phyloP scores from a whole-genome alignment of 1,140 invertebrate genomes.

The Hypsibius dujardini region DNA sequence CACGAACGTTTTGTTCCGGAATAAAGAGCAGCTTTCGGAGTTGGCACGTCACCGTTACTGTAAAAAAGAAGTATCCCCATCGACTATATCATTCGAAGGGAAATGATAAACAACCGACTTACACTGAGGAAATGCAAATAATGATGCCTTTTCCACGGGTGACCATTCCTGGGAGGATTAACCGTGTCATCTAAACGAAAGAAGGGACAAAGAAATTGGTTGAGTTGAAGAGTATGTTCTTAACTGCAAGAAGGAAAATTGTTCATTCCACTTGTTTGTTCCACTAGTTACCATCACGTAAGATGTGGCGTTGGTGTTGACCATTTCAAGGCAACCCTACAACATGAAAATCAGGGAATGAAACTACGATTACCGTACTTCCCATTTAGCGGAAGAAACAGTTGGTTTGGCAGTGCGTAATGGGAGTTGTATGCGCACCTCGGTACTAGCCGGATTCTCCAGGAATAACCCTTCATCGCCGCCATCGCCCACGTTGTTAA shows the following conservation, averaged over 20 bases:
- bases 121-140: conserved; percentile 8
- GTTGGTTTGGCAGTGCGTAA: not conserved
- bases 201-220: too few relatives aligned
- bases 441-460: not conserved
- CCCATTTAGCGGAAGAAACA: too few relatives aligned
- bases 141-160: conserved; percentile 8
- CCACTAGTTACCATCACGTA: not conserved
- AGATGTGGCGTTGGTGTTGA: conserved; percentile 5
- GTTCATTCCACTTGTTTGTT: too few relatives aligned
- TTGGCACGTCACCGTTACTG: not conserved
- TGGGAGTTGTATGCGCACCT: not conserved
- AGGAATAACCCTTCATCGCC: not conserved
- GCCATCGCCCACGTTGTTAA: conserved; percentile 6
- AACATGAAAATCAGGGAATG: too few relatives aligned
- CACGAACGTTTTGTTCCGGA: not conserved
- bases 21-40: conserved; percentile 2
- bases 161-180: conserved; percentile 7
- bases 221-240: too few relatives aligned
- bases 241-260: too few relatives aligned
- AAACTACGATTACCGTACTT: too few relatives aligned
- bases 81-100: not conserved
- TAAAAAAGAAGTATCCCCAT: not conserved
- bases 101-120: not conserved
- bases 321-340: conserved; percentile 1
- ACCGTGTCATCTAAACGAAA: not conserved